Evolutionary conservation across 2,113 vertebrate species (phyloP).

Genomic region (Chaetura pelagica): DNA sequence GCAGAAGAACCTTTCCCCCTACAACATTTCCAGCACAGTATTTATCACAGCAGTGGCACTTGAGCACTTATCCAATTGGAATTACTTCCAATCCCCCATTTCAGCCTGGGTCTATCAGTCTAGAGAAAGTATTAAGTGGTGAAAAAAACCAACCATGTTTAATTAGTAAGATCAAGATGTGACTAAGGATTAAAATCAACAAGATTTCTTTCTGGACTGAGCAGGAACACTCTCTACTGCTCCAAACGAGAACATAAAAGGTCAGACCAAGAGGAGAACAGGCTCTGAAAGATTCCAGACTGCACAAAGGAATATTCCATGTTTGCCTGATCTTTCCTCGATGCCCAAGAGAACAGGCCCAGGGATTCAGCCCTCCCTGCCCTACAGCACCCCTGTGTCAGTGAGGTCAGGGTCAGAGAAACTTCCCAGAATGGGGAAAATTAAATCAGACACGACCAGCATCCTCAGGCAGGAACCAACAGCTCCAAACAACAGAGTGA

Average conservation of each 20-base stretch:
- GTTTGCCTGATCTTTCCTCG: not conserved
- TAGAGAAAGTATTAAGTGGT: not conserved
- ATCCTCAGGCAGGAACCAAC: not conserved
- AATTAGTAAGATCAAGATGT: not conserved
- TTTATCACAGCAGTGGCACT: not conserved
- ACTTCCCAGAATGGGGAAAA: not conserved
- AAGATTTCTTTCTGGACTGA: not conserved
- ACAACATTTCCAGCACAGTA: not conserved
- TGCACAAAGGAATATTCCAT: not conserved
- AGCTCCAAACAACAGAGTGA: not conserved
- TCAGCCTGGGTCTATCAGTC: not conserved
- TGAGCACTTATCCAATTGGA: slow-evolving; percentile 18
- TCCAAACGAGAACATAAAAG: not conserved
- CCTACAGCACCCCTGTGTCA: not conserved
- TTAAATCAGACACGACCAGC: not conserved
- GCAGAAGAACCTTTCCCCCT: not conserved
- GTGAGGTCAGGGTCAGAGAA: not conserved
- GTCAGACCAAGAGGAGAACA: not conserved
- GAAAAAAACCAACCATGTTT: not conserved
- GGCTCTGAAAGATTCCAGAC: not conserved
- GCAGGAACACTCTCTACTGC: not conserved
- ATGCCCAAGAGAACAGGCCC: not conserved
- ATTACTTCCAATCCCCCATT: not conserved
- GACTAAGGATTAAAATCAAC: not conserved
- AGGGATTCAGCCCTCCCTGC: not conserved